Base-by-base conservation (phyloP, 2,888 invertebrate species). In the Agrochola litura region DNA sequence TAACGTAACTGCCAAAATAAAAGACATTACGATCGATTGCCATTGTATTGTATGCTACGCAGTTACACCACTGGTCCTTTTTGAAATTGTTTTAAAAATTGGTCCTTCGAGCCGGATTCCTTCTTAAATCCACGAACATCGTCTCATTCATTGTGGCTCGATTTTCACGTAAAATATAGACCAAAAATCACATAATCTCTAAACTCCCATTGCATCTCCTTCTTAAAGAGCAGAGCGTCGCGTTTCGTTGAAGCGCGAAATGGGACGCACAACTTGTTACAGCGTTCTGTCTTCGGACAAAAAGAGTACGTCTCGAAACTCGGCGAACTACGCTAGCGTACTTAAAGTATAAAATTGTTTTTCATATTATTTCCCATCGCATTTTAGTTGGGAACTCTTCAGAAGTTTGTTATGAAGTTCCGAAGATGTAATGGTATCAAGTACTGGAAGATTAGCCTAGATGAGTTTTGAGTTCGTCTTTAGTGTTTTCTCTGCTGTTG, bases 261-360 rank as follows among this genome's bases (percentile, higher is more conserved):
- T 94, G 91, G 93, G 89, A 92, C 92, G 91, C 89, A 90, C 90
- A 90, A 93, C 92, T 93, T 94, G 93, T 93, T 93, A 79, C 65
- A 92, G 91, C 90, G 90, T 90, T 89, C 90, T 90, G 90, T 91
- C 92, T 91, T 90, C 87, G 76, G 84, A 89, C 91, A 92, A 92
- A 90, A 91, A 90, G 88, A 86, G 64, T 85, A 76, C 73, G 72
- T 83, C 76, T 70, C 25, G 37, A 69, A 66, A 85, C 82, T 84
- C 72, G 0, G 49, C 72, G 73, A 85, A 85, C 86, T 82, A 61
- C 79, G 66, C 83, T 64, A 65, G 70, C 64, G 64, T 73, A 67
- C 68, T 83, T 79, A 73, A 79, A 84, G 79, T 78, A 86, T 76
- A 70, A 88, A 79, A 84, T 82, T 81, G 88, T 86, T 84, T 88